Evolutionary conservation across 2,888 invertebrate species (phyloP).

Genomic region (Tetanocera ferruginea): DNA sequence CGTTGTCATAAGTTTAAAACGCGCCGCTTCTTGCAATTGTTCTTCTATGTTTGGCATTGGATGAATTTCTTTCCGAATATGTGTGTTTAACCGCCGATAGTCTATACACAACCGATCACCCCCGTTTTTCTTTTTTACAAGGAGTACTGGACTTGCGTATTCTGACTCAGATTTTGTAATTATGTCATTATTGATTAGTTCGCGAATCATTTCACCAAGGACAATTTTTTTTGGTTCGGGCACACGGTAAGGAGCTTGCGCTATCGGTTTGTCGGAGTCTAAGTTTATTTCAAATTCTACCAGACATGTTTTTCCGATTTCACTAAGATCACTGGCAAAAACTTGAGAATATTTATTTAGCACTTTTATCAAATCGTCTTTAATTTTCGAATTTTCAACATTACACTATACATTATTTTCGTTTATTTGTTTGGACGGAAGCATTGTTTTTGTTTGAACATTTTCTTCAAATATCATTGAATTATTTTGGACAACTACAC

Average conservation of each 20-base stretch:
- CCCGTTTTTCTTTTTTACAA: conserved; percentile 23
- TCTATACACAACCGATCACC: conserved; percentile 18
- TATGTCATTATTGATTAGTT: conserved; percentile 35
- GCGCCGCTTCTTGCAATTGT: conserved; percentile 28
- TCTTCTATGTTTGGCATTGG: conserved; percentile 40
- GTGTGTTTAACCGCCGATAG: conserved; percentile 6
- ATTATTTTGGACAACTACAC: too few relatives aligned
- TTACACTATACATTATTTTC: too few relatives aligned
- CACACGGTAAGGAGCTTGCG: conserved; percentile 31
- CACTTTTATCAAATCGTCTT: background rate
- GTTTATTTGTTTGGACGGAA: too few relatives aligned
- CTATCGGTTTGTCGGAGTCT: conserved; percentile 20
- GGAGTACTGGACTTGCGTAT: background rate
- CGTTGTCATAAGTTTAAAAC: conserved; percentile 31
- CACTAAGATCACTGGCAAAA: conserved; percentile 26
- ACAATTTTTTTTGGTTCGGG: conserved; percentile 36
- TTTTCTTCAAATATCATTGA: too few relatives aligned
- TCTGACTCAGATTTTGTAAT: conserved; percentile 20
- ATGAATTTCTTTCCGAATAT: conserved; percentile 14
- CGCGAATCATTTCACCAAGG: conserved; percentile 30
- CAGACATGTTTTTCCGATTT: conserved; percentile 34
- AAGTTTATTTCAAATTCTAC: conserved; percentile 22
- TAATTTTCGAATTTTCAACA: background rate
- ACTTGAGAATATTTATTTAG: conserved; percentile 4
- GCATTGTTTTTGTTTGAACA: too few relatives aligned